Percentiles rank a stretch among this genome's conserved stretches.
phyloP scores from a whole-genome alignment of 2,113 vertebrate species.

The Pongo pygmaeus region DNA sequence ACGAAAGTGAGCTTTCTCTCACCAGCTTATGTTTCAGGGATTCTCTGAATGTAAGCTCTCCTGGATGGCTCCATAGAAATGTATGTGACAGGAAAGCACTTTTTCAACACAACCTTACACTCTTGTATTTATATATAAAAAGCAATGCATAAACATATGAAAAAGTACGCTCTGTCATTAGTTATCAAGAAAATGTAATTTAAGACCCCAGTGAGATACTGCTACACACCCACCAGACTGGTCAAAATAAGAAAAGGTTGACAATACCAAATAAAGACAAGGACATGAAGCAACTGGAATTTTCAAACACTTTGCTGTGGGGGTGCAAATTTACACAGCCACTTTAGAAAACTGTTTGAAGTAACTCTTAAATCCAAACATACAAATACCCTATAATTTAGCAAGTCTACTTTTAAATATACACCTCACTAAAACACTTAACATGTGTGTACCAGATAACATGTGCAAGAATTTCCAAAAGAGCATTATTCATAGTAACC shows the following conservation, averaged over 20 bases:
- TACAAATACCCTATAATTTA: not conserved
- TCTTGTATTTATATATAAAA: not conserved
- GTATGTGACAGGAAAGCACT: not conserved
- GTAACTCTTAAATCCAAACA: not conserved
- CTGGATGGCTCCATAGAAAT: not conserved
- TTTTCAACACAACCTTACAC: not conserved
- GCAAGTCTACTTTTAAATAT: not conserved
- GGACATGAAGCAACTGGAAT: not conserved
- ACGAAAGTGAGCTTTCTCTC: not conserved
- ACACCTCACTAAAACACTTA: slow-evolving; percentile 7
- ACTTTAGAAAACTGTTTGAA: not conserved
- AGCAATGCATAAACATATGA: not conserved
- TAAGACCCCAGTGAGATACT: not conserved
- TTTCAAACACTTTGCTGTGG: not conserved
- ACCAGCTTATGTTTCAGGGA: not conserved
- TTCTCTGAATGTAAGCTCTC: not conserved
- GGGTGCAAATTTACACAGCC: not conserved
- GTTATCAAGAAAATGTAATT: not conserved
- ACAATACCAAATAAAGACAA: not conserved
- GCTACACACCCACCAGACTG: not conserved
- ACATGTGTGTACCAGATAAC: not conserved
- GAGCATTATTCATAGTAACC: not conserved
- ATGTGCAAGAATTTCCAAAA: not conserved
- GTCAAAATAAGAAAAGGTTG: not conserved
- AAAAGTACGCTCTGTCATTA: not conserved